Base-by-base conservation (phyloP, 1,140 invertebrate genomes). In the Xylocopa sonorina region DNA sequence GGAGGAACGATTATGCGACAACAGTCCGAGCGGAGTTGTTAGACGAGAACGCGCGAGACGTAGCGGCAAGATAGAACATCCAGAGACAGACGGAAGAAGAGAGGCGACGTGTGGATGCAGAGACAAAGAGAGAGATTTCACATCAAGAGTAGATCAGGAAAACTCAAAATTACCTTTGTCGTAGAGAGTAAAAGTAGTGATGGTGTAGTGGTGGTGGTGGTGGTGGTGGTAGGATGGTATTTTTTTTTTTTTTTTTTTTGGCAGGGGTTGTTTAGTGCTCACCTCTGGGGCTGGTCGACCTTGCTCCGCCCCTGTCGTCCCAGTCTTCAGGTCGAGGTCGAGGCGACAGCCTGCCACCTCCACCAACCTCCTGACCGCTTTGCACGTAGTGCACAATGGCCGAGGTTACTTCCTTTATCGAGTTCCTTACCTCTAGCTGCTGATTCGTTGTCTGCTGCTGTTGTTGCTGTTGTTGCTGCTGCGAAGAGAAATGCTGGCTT, bases 301-400 rank as follows among this genome's bases (percentile, higher is more conserved):
- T 91, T 81, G 90, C 88, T 76, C 91, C 91, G 84, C 89, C 91
- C 89, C 92, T 92, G 79, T 92, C 90, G 69, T 92, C 91, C 90
- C 90, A 91, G 83, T 92, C 89, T 84, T 93, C 90, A 72, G 87
- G 89, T 87, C 91, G 90, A 88, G 88, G 83, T 80, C 91, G 88
- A 82, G 92, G 92, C 72, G 92, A 93, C n/a, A 92, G 88, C 43
- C 91, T 89, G 80, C 91, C 91, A 79, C 89, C 88, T 81, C 89
- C 89, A 60, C 78, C 87, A 41, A 89, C 90, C 89, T 95, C 95
- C 80, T 96, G 94, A 55, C 96, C 96, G 83, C 96, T 97, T 86
- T 93, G 91, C 51, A 98, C 97, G 93, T 97, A 98, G 91, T 98
- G 96, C 57, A 97, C 97, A 84, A 98, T 98, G n/a, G 97, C 97